Evolutionary conservation across 2,888 invertebrate species (phyloP), one percentile per base, ranked within the genome.

Genomic region (Lysandra bellargus): DNA sequence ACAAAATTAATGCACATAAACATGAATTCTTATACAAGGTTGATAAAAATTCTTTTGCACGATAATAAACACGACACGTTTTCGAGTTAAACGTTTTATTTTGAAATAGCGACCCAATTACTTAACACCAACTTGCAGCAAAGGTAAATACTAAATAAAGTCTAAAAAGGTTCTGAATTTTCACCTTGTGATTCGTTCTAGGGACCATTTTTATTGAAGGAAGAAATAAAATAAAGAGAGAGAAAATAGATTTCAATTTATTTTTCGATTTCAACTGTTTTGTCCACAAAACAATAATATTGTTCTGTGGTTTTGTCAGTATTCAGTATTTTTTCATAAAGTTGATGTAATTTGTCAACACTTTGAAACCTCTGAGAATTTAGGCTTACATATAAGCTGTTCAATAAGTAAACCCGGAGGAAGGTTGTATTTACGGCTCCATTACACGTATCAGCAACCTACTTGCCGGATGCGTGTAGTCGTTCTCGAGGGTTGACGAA

Each of bases 381-480:
- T 9, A 61, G 4, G 4, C 23, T 23, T 44, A 23, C 23, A 23
- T 23, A 23, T 23, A 23, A 23, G 5, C 23, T 61, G 61, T 23
- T 23, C 2, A 61, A 23, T n/a, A 7, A 23, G 61, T 7, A 61
- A 23, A 23, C 23, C 61, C 23, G 61, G 23, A 61, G 7, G 23
- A 61, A n/a, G 61, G n/a, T n/a, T 17, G 23, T 61, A 53, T 53
- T 53, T 12, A 14, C 12, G 53, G 53, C 53, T 1, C 57, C 17
- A 17, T 17, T 53, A 53, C 53, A 53, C 53, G 78, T 40, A 79
- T 44, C 79, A 73, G 57, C 57, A 44, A 17, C 53, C 37, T 81
- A 85, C 83, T 85, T 86, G 89, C 90, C 89, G 89, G 88, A 90
- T 85, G 86, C 84, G 83, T 69, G 69, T 37, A 4, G 4, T 69